Evolutionary conservation across 2,888 invertebrate genomes (phyloP).

Genomic region (Dynastes hyllus): DNA sequence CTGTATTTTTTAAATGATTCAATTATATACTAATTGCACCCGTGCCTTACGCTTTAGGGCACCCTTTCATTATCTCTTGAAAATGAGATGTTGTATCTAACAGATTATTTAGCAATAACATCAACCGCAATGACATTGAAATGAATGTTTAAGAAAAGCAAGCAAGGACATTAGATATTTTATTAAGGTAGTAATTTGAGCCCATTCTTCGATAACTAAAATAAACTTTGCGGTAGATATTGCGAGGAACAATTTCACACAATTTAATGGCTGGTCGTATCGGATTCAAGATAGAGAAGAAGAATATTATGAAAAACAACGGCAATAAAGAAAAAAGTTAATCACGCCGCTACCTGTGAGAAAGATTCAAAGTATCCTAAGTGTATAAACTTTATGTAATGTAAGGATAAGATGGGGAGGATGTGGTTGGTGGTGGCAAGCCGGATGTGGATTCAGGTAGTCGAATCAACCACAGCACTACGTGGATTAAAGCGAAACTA

Average conservation of each 20-base stretch:
- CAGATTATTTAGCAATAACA: constrained; percentile 7
- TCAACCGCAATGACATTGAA: constrained; percentile 20
- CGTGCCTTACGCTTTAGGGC: no score
- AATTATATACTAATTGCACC: no score
- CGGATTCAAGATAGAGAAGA: constrained; percentile 14
- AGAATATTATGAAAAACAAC: constrained; percentile 58
- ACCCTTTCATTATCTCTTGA: constrained; percentile 1
- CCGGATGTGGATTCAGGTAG: constrained; percentile 71
- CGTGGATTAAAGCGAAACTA: constrained; percentile 67
- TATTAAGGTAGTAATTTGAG: constrained; percentile 55
- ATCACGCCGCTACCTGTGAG: constrained; percentile 63
- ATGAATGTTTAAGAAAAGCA: constrained; percentile 17
- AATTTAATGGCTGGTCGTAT: constrained; percentile 61
- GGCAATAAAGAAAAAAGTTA: constrained; percentile 57
- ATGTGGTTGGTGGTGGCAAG: constrained; percentile 66
- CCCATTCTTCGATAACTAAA: constrained; percentile 56
- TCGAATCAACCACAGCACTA: constrained; percentile 67
- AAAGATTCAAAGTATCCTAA: constrained; percentile 59
- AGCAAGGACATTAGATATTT: constrained; percentile 44
- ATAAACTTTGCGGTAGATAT: constrained; percentile 59
- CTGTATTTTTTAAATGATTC: no score
- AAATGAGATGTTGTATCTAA: constrained; percentile 7
- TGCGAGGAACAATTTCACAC: constrained; percentile 65
- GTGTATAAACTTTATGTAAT: constrained; percentile 53
- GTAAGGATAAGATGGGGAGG: constrained; percentile 59